These are phyloP conservation scores for Bergia sp. DNA, from an alignment of 92 coral and sea anemone genomes.

Conservation along the genomic window DNA sequence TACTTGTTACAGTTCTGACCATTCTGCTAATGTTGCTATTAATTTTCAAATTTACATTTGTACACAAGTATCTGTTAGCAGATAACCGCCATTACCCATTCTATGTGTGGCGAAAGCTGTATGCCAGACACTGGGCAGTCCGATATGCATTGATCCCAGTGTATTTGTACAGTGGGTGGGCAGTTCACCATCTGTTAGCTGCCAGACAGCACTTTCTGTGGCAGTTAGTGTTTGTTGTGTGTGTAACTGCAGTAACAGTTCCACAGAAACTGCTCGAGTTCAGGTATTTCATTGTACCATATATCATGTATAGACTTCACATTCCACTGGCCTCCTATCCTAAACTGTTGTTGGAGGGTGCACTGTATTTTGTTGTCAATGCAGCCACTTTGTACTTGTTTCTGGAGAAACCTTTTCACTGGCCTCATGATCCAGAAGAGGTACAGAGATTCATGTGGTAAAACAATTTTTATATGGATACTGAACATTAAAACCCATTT, in stretches of 20 bases:
- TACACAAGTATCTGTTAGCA: slow-evolving; percentile 87
- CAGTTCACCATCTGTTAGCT: slow-evolving; percentile 58
- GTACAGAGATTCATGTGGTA: slow-evolving; percentile 97
- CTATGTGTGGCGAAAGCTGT: slow-evolving; percentile 93
- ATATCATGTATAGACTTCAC: slow-evolving; percentile 80
- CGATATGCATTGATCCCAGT: slow-evolving; percentile 71
- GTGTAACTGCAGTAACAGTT: slow-evolving; percentile 69
- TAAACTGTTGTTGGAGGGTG: slow-evolving; percentile 67
- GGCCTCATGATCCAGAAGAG: slow-evolving; percentile 82
- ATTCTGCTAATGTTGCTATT: slow-evolving; percentile 44
- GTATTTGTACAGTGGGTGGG: slow-evolving; percentile 70
- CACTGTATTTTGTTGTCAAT: slow-evolving; percentile 70
- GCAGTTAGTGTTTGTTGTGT: slow-evolving; percentile 75
- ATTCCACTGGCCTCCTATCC: slow-evolving; percentile 61
- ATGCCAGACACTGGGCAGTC: slow-evolving; percentile 77
- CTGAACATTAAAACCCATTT: no score
- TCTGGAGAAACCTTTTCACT: slow-evolving; percentile 80
- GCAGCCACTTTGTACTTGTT: slow-evolving; percentile 71
- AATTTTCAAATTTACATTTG: slow-evolving; percentile 74
- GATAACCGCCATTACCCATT: slow-evolving; percentile 98
- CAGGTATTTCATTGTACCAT: slow-evolving; percentile 91
- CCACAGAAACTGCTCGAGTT: slow-evolving; percentile 94
- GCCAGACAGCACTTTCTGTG: slow-evolving; percentile 63
- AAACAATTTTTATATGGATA: not conserved
- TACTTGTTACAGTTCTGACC: slow-evolving; percentile 40